A percentile compares a stretch with the other conserved stretches of the same genome.
Evolutionary conservation across 35 echinoderm and acorn worm species (phyloP).

Genomic region (Chiridota heheva): DNA sequence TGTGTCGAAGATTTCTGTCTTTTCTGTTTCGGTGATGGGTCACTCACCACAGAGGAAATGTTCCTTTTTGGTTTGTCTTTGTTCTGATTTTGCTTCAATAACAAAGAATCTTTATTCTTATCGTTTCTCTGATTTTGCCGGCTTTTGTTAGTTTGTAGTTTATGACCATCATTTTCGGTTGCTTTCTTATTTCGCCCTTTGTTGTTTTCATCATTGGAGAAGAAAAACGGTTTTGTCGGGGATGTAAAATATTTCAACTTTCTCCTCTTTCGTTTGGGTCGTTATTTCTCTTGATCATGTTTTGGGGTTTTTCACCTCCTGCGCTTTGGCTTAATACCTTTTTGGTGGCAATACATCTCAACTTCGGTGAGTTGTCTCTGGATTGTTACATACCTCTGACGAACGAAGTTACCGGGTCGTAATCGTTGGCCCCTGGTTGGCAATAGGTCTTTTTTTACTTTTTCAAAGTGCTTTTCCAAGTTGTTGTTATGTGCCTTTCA

Average conservation of each 20-base stretch:
- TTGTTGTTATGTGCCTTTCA: constrained; percentile 5
- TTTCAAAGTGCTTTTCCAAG: constrained; percentile 22
- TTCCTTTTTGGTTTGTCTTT: too few species aligned
- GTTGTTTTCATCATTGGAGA: too few species aligned
- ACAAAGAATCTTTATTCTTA: too few species aligned
- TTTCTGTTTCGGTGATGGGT: too few species aligned
- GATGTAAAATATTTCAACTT: constrained; percentile 28
- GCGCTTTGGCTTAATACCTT: not conserved
- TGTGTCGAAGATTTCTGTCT: not conserved
- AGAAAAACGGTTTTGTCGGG: not conserved
- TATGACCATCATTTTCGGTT: too few species aligned
- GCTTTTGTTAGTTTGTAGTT: too few species aligned
- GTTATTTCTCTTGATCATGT: too few species aligned
- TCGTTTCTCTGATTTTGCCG: too few species aligned
- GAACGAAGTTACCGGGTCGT: constrained; percentile 4
- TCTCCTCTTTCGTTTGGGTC: too few species aligned
- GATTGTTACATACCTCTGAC: not conserved
- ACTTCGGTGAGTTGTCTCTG: constrained; percentile 1
- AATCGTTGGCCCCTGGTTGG: not conserved
- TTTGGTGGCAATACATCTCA: not conserved
- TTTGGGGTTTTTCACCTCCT: not conserved
- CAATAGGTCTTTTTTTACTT: not conserved
- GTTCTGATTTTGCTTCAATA: too few species aligned
- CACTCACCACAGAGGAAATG: too few species aligned
- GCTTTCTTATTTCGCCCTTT: too few species aligned